Evolutionary conservation across 1,140 invertebrate genomes (phyloP), one percentile per base, ranked within the genome.

Genomic region (Dolichoris vasculosae): DNA sequence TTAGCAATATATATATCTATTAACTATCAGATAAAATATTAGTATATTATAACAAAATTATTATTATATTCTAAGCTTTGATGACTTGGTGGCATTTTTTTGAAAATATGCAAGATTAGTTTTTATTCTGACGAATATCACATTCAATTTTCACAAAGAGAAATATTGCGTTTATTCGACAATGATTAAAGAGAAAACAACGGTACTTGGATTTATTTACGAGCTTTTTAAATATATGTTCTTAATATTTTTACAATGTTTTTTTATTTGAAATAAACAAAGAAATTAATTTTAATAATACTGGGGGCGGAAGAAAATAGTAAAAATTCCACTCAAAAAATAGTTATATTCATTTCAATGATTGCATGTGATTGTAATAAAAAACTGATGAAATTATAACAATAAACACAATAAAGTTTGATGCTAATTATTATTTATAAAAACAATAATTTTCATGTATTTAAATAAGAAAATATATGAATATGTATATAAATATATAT

Each of bases 21-120:
- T 76, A 83, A 40, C 35, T 67, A 81, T 85, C 48, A 69, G 77
- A 88, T 86, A 86, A 83, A 59, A 73, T 32, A 20, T 64, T 48
- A 83, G 73, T 77, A n/a, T 40, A 20, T 76, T 77, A 73, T 83
- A 83, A 83, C 73, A 55, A 77, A 73, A 55, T 77, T 55, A 67
- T 83, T 73, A 73, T 83, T 77, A 83, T 83, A 75, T 83, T 35
- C 35, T 32, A 17, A n/a, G n/a, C 35, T 32, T 51, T 63, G 67
- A 83, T 76, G 71, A 48, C 46, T 48, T 23, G 81, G 63, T 71
- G 80, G 73, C 80, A 82, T 82, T 82, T 48, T 73, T 59, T 71
- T 20, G 46, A 35, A 35, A 48, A 26, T 51, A 26, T 7, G 48
- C 59, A 48, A 17, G 63, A 30, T 2, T 17, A 20, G 17, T 17